A percentile compares a stretch with the other conserved stretches of the same genome.
Evolutionary conservation across 2,888 invertebrate species (phyloP).

Genomic region (Nomada fabriciana): DNA sequence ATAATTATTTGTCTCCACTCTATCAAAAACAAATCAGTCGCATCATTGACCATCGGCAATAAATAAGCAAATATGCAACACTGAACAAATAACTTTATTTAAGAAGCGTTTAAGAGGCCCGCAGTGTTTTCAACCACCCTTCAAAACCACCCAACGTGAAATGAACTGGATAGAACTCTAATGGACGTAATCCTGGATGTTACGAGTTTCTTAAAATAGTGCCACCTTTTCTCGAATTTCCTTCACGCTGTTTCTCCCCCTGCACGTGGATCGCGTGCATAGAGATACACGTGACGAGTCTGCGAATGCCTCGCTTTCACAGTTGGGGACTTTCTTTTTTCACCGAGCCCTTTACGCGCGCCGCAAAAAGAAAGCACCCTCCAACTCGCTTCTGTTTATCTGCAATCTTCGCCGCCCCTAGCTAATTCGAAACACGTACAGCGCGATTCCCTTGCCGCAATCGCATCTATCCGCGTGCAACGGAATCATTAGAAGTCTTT

Average conservation of each 20-base stretch:
- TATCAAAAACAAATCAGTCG: too few species aligned
- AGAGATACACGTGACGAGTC: constrained; percentile 48
- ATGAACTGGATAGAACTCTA: neutral
- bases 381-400: neutral
- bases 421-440: too few species aligned
- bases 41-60: neutral
- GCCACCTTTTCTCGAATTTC: neutral
- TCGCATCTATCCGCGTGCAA: too few species aligned
- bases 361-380: neutral
- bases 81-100: too few species aligned
- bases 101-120: neutral
- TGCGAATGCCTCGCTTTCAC: constrained; percentile 29
- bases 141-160: too few species aligned
- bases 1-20: too few species aligned
- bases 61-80: too few species aligned
- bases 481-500: too few species aligned
- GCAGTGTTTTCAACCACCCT: too few species aligned
- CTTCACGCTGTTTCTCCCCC: constrained; percentile 1
- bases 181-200: constrained; percentile 18
- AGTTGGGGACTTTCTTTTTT: constrained; percentile 21
- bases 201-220: constrained; percentile 57
- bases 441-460: too few species aligned
- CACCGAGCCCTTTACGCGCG: neutral
- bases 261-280: constrained; percentile 58
- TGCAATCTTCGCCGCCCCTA: too few species aligned